Evolutionary conservation across 2,797 vertebrate genomes (phyloP).

Genomic region (Brachyrhaphis roseni): DNA sequence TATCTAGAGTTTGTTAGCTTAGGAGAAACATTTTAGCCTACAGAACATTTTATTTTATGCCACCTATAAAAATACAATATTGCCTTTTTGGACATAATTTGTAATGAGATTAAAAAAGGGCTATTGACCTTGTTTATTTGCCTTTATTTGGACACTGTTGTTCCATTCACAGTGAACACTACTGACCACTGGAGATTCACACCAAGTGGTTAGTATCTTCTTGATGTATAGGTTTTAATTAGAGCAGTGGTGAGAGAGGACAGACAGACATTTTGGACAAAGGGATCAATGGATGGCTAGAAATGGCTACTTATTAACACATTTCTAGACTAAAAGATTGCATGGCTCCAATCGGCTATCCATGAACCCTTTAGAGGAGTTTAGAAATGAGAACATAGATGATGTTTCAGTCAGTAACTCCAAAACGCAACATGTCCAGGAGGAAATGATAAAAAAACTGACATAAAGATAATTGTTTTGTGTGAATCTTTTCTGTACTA

Average conservation of each 20-base stretch:
- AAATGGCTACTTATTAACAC: neutral
- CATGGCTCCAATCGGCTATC: neutral
- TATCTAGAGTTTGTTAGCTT: neutral
- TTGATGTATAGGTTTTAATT: neutral
- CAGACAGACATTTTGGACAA: neutral
- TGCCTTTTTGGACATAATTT: neutral
- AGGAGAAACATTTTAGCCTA: neutral
- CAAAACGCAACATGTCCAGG: neutral
- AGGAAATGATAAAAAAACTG: neutral
- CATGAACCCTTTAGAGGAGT: neutral
- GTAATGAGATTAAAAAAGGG: neutral
- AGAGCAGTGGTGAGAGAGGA: neutral
- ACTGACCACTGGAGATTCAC: neutral
- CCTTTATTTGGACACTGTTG: neutral
- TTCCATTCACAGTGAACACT: neutral
- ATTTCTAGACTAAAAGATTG: neutral
- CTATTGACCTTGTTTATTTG: neutral
- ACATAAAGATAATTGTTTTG: neutral
- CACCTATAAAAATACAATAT: neutral
- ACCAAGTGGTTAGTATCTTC: neutral
- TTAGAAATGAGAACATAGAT: neutral
- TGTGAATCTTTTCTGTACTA: neutral
- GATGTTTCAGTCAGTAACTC: neutral
- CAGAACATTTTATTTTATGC: neutral
- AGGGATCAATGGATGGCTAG: neutral